Evolutionary conservation across 2,888 invertebrate genomes (phyloP).

Genomic region (Gymnoscelis rufifasciata): DNA sequence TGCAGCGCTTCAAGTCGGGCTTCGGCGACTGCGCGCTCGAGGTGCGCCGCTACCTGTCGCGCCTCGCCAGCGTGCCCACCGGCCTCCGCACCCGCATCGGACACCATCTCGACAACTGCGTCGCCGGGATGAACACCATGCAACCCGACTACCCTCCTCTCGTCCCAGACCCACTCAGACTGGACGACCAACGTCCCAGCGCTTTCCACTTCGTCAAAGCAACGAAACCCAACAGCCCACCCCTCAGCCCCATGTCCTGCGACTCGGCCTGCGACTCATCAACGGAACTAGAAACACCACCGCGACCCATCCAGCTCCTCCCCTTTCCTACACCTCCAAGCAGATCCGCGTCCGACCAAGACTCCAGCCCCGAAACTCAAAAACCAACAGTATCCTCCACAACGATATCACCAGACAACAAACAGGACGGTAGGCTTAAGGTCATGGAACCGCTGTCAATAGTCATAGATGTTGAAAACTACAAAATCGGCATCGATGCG

Average conservation of each 20-base stretch:
- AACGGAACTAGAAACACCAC: conserved; percentile 74
- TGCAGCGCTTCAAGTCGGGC: conserved; percentile 91
- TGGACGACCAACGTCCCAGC: conserved; percentile 68
- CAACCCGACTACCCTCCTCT: conserved; percentile 73
- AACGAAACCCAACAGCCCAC: conserved; percentile 80
- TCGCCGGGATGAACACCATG: conserved; percentile 74
- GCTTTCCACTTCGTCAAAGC: conserved; percentile 67
- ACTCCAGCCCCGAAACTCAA: conserved; percentile 73
- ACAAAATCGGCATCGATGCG: conserved; percentile 70
- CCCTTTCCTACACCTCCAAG: conserved; percentile 81
- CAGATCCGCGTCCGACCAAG: conserved; percentile 77
- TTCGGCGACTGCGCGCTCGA: conserved; percentile 94
- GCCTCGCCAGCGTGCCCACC: conserved; percentile 81
- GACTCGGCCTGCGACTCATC: conserved; percentile 83
- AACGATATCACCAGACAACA: conserved; percentile 69
- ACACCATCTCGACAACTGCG: conserved; percentile 82
- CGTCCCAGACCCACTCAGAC: conserved; percentile 73
- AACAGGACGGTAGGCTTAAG: conserved; percentile 58
- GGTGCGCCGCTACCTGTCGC: conserved; percentile 84
- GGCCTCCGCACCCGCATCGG: conserved; percentile 81
- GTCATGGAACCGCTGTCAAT: conserved; percentile 71
- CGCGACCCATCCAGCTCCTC: conserved; percentile 61
- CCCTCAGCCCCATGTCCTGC: conserved; percentile 85
- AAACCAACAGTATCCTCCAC: conserved; percentile 76
- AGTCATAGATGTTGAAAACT: conserved; percentile 72